Percentiles rank a stretch among this genome's conserved stretches.
Evolutionary conservation across 2,113 vertebrate genomes (phyloP).

Genomic region (Hippocampus comes): DNA sequence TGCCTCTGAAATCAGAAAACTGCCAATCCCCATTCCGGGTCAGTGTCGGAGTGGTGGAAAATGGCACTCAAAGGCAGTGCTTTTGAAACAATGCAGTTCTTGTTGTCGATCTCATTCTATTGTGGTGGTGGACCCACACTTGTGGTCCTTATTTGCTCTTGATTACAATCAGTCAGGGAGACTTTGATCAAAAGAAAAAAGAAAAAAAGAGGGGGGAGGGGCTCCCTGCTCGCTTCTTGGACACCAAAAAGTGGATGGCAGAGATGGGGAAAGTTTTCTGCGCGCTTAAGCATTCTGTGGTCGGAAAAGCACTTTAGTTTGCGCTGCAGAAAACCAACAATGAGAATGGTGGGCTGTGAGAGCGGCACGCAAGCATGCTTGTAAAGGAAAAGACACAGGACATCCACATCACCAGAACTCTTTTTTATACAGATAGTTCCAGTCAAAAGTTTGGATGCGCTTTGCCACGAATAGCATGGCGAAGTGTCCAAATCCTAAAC

Average conservation of each 20-base stretch:
- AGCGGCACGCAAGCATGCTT: conserved; percentile 27
- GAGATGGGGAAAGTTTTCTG: conserved; percentile 64
- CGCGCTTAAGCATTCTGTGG: conserved; percentile 58
- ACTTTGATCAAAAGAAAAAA: conserved; percentile 42
- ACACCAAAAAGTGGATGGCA: conserved; percentile 52
- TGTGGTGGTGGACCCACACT: conserved; percentile 18
- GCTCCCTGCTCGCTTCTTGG: conserved; percentile 46
- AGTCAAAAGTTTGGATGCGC: neutral
- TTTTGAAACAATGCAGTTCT: conserved; percentile 6
- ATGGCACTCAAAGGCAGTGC: no score
- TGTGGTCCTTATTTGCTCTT: conserved; percentile 35
- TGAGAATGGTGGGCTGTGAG: conserved; percentile 28
- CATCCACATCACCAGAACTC: neutral
- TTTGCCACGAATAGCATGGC: neutral
- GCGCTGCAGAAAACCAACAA: conserved; percentile 51
- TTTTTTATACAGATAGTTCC: neutral
- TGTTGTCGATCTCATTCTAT: conserved; percentile 7
- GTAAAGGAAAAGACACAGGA: conserved; percentile 31
- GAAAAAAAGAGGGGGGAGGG: conserved; percentile 50
- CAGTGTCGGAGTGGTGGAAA: neutral
- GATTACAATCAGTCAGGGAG: conserved; percentile 36
- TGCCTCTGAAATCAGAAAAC: no score
- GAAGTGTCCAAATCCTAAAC: neutral
- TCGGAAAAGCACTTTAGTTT: conserved; percentile 67
- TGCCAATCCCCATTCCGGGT: neutral